Evolutionary conservation across 2,797 vertebrate genomes (phyloP).

Genomic region (Caiman crocodilus): DNA sequence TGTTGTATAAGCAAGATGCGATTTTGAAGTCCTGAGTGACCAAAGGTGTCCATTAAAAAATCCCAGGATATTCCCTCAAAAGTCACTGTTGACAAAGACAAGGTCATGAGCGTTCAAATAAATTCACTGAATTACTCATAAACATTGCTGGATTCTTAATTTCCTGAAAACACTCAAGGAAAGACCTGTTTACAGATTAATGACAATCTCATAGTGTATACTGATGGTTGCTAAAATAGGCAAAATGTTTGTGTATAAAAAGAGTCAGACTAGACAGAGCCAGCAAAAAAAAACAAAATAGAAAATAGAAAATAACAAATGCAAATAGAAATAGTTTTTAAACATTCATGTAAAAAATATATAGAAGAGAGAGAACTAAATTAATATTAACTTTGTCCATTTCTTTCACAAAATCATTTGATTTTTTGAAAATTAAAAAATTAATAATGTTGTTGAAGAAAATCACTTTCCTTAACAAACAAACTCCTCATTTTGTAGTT

Average conservation of each 20-base stretch:
- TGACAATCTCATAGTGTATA: neutral
- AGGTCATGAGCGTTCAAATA: neutral
- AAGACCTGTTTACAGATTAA: neutral
- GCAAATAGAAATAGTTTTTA: neutral
- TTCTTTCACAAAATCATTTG: neutral
- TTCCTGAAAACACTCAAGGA: fast-evolving
- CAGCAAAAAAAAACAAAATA: neutral
- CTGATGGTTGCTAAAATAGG: neutral
- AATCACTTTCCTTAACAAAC: neutral
- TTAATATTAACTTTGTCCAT: too few relatives aligned
- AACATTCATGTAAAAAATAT: too few relatives aligned
- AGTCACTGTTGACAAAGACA: neutral
- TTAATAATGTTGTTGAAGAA: neutral
- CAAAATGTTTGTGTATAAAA: neutral
- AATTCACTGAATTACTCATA: neutral
- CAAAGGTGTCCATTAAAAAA: neutral
- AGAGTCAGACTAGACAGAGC: neutral
- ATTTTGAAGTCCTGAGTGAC: neutral
- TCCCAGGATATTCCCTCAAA: neutral
- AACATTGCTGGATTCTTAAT: neutral
- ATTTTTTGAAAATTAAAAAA: neutral
- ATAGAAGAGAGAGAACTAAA: too few relatives aligned
- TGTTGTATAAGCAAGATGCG: neutral
- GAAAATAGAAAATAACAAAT: neutral
- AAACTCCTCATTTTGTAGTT: too few relatives aligned